Conservation (phyloP, 1,140 invertebrate species). For the Anastrepha ludens region DNA sequence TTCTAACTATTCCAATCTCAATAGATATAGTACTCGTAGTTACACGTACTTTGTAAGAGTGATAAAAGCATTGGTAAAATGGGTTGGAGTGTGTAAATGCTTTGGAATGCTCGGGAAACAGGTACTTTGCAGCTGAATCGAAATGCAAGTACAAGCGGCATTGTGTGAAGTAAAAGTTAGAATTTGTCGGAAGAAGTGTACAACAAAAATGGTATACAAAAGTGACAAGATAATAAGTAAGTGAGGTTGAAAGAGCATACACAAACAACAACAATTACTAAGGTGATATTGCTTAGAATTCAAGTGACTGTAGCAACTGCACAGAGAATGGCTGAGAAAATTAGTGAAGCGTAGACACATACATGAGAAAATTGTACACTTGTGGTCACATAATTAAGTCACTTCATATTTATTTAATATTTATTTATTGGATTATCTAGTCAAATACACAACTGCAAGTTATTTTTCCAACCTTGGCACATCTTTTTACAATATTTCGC, state of each 20-base stretch:
- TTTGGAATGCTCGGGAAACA: neutral
- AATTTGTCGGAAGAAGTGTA: neutral
- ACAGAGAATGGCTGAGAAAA: constrained; percentile 5
- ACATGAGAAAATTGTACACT: neutral
- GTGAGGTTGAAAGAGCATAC: constrained; percentile 2
- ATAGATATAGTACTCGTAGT: neutral
- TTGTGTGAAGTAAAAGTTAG: neutral
- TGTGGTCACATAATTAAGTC: too few relatives aligned
- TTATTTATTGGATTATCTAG: too few relatives aligned
- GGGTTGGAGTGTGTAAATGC: neutral
- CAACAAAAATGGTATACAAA: neutral
- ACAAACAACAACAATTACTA: neutral
- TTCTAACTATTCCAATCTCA: neutral
- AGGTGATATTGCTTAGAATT: neutral
- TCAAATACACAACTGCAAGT: too few relatives aligned
- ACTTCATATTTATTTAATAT: too few relatives aligned
- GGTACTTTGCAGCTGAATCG: neutral
- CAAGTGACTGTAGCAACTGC: neutral
- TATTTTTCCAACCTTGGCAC: too few relatives aligned
- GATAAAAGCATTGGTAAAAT: constrained; percentile 4
- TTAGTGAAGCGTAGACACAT: neutral
- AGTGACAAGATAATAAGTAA: constrained; percentile 39
- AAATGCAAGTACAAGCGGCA: neutral
- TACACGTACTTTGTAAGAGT: neutral
- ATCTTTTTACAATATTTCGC: too few relatives aligned